phyloP scores from a whole-genome alignment of 2,113 vertebrate species.

The Tricholaema leucomelas region DNA sequence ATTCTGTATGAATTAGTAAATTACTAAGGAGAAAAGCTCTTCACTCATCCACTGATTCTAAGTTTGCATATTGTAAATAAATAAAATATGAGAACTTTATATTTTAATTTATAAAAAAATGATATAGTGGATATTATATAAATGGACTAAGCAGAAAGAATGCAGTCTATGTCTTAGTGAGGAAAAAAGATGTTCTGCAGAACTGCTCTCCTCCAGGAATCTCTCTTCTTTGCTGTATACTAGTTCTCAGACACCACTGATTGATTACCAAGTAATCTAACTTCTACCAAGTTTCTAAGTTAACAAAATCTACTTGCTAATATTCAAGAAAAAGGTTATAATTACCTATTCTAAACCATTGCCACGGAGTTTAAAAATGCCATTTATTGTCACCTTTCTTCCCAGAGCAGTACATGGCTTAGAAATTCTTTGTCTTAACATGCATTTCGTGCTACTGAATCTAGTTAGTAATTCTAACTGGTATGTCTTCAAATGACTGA shows the following conservation, averaged over 20 bases:
- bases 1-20: neutral
- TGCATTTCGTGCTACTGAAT: conserved; percentile 37
- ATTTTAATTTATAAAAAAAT: neutral
- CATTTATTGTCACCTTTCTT: conserved; percentile 62
- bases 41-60: neutral
- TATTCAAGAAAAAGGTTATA: conserved; percentile 61
- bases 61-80: neutral
- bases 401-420: conserved; percentile 51
- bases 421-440: conserved; percentile 53
- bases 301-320: conserved; percentile 65
- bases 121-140: neutral
- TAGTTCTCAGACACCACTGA: conserved; percentile 32
- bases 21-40: neutral
- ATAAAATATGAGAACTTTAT: neutral
- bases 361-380: conserved; percentile 51
- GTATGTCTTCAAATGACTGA: neutral
- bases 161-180: neutral
- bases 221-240: conserved; percentile 10
- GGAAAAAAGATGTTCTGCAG: neutral
- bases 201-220: neutral
- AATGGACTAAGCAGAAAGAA: neutral
- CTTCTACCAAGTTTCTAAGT: conserved; percentile 43
- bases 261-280: conserved; percentile 59
- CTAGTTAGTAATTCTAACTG: conserved; percentile 61
- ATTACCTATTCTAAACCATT: conserved; percentile 61